Conservation (phyloP, 2,797 vertebrate species). For the Bucorvus abyssinicus region DNA sequence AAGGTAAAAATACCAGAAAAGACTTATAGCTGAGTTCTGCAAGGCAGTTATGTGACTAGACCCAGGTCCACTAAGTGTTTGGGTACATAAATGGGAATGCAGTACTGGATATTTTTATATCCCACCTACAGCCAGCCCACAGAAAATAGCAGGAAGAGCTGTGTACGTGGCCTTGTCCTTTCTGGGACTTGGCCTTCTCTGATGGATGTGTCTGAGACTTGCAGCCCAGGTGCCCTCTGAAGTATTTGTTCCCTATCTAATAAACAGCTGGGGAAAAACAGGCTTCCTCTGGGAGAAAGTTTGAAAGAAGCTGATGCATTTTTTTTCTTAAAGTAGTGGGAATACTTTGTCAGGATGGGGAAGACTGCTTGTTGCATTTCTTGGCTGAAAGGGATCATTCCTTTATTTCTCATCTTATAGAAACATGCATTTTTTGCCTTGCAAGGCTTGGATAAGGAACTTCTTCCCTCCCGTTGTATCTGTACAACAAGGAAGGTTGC, state of each 20-base stretch:
- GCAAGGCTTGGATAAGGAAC: neutral
- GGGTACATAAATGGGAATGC: neutral
- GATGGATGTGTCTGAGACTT: too few species aligned
- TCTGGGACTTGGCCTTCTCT: too few species aligned
- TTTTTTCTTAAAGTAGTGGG: neutral
- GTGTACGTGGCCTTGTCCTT: too few species aligned
- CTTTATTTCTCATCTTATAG: neutral
- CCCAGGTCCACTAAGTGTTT: neutral
- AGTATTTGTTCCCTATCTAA: neutral
- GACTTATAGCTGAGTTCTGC: neutral
- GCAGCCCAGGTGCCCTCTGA: too few species aligned
- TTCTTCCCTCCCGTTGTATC: neutral
- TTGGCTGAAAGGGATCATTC: neutral
- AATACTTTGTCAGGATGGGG: neutral
- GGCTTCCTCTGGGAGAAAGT: neutral
- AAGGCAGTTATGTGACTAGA: neutral
- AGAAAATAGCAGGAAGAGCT: too few species aligned
- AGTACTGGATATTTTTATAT: too few species aligned
- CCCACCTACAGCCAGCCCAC: too few species aligned
- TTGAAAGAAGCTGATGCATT: neutral
- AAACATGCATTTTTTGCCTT: rapidly evolving
- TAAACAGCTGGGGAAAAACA: neutral
- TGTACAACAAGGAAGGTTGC: neutral
- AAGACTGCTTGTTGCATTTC: neutral
- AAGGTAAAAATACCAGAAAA: neutral